Evolutionary conservation across 2,113 vertebrate species (phyloP).

Genomic region (Campylomormyrus tamandua): DNA sequence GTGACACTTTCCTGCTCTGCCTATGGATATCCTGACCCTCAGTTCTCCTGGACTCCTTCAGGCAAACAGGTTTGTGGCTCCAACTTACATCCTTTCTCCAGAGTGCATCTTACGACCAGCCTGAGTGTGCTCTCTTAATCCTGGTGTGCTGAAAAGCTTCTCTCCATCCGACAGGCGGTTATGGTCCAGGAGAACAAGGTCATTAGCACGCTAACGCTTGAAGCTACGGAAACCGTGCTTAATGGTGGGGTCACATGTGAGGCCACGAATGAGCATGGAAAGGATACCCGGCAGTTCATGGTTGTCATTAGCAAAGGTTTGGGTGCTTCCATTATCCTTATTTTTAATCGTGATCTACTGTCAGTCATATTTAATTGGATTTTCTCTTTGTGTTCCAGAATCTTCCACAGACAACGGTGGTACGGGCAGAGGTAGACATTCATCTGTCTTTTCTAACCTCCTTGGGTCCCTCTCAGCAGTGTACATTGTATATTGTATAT

Average conservation of each 20-base stretch:
- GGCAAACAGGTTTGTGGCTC: slow-evolving; percentile 40
- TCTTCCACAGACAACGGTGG: slow-evolving; percentile 12
- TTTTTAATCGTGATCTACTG: not conserved
- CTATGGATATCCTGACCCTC: slow-evolving; percentile 53
- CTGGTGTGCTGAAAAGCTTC: not conserved
- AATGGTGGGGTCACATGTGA: slow-evolving; percentile 60
- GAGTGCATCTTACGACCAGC: not conserved
- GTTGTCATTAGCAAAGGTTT: slow-evolving; percentile 43
- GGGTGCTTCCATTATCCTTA: not conserved
- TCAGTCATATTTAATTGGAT: not conserved
- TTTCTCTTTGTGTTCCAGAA: not conserved
- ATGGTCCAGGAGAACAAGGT: slow-evolving; percentile 49
- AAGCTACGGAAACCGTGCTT: slow-evolving; percentile 55
- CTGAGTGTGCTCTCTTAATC: not conserved
- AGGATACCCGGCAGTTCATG: slow-evolving; percentile 39
- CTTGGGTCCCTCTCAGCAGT: slow-evolving; percentile 61
- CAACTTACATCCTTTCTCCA: not conserved
- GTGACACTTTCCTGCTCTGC: slow-evolving; percentile 53
- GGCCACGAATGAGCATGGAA: slow-evolving; percentile 57
- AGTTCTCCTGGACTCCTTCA: slow-evolving; percentile 55
- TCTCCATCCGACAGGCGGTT: slow-evolving; percentile 38
- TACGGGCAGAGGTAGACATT: slow-evolving; percentile 62
- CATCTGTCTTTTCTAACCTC: slow-evolving; percentile 53
- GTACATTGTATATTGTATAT: slow-evolving; percentile 52
- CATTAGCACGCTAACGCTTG: slow-evolving; percentile 61